Conservation (phyloP, 2,113 vertebrate species). For the Tenebrosternarchus preto region DNA sequence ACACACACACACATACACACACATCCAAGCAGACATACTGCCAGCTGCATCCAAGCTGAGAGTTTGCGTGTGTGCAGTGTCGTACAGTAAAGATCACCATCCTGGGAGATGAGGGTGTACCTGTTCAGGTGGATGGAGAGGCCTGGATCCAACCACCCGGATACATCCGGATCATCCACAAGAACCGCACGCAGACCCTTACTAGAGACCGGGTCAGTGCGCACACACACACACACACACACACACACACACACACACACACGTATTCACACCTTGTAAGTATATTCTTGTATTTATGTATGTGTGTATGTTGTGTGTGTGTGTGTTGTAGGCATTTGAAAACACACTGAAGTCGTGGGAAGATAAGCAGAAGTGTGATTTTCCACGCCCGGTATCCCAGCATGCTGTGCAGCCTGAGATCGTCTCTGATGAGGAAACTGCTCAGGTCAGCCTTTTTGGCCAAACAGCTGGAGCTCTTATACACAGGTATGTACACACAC, state of each 20-base stretch:
- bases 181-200: constrained; percentile 95
- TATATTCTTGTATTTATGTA: no score
- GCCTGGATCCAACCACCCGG: constrained; percentile 96
- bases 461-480: constrained; percentile 89
- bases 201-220: constrained; percentile 87
- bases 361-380: constrained; percentile 94
- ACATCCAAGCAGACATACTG: background rate
- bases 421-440: constrained; percentile 88
- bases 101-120: constrained; percentile 93
- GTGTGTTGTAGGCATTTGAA: constrained; percentile 84
- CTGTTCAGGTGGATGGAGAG: constrained; percentile 98
- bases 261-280: background rate
- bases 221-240: background rate
- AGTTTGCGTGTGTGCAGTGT: constrained; percentile 74
- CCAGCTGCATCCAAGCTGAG: background rate
- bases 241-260: background rate
- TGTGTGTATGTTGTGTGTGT: constrained; percentile 19
- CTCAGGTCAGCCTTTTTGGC: constrained; percentile 87
- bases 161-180: constrained; percentile 94
- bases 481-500: constrained; percentile 77
- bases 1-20: background rate
- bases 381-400: constrained; percentile 77
- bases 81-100: constrained; percentile 96
- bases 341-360: constrained; percentile 98
- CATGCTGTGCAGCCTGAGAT: constrained; percentile 82